Evolutionary conservation across 2,888 invertebrate genomes (phyloP), one percentile per base, ranked within the genome.

Genomic region (Agrochola lychnidis): DNA sequence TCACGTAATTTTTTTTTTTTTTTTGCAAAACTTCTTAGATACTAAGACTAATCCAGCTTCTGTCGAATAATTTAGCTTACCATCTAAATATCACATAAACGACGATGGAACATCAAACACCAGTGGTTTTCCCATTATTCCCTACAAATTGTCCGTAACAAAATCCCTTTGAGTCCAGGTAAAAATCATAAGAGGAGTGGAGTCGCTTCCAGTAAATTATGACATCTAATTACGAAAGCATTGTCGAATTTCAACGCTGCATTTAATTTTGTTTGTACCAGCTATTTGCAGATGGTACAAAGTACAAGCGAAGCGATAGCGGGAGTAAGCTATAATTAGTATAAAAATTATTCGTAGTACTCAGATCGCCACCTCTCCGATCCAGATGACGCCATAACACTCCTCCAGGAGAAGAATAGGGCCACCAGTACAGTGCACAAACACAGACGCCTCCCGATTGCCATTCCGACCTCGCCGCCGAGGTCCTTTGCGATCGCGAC

Each of bases 201-300:
- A 84, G 89, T 90, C 90, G 81, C 84, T 89, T 89, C 79, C 91
- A 90, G 91, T 94, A 92, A 94, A 95, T 94, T 94, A 95, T 95
- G 94, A 93, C 92, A 90, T 94, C 94, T 95, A 95, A 96, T 96
- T 95, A 96, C 92, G 92, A 91, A 82, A 89, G 92, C 93, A 93
- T 95, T 95, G 96, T 96, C 91, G 90, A 92, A 92, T 93, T 94
- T 93, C 91, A 91, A 86, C 90, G 92, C 91, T 95, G 95, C 94
- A 94, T 95, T 95, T 94, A 94, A 95, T 94, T 95, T 93, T 93
- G 92, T 96, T 94, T 94, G 92, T 92, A 87, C 90, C 90, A 85
- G 84, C 89, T 88, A 87, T 88, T 88, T 88, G 90, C 84, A 59
- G 82, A 63, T 83, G 89, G 89, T 56, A 4, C 53, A 88, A 91